Evolutionary conservation across 2,113 vertebrate genomes (phyloP).

Genomic region (Puma concolor): DNA sequence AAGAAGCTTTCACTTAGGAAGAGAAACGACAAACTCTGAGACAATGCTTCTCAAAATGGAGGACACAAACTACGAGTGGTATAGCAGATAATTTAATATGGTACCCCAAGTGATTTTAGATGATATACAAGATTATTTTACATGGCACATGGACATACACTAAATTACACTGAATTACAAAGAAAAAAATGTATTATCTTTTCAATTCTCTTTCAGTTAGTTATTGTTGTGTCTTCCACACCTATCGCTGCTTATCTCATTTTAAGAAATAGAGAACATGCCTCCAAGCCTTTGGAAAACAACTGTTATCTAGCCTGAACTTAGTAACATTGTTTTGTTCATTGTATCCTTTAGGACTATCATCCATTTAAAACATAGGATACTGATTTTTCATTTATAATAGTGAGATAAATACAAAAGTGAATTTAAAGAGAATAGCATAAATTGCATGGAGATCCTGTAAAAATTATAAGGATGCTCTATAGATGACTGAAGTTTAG

Average conservation of each 20-base stretch:
- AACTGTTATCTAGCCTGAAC: background rate
- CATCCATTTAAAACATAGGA: background rate
- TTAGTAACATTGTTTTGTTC: background rate
- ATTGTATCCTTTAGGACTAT: background rate
- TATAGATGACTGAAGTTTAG: constrained; percentile 1
- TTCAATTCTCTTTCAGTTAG: constrained; percentile 17
- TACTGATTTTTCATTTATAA: background rate
- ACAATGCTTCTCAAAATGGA: background rate
- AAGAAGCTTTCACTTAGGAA: background rate
- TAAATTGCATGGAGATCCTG: background rate
- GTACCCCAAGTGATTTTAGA: background rate
- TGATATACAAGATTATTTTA: background rate
- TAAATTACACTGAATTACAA: background rate
- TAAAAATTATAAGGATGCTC: background rate
- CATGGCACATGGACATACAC: background rate
- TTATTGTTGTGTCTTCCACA: background rate
- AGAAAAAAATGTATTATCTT: background rate
- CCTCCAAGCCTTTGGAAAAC: background rate
- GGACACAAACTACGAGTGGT: background rate
- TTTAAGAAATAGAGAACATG: background rate
- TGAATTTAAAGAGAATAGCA: background rate
- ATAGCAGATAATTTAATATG: background rate
- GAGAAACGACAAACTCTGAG: background rate
- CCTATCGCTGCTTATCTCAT: background rate
- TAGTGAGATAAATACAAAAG: background rate